These are phyloP conservation scores for Elephas maximus DNA, from an alignment of 2,113 vertebrate genomes.

Conservation along the genomic window DNA sequence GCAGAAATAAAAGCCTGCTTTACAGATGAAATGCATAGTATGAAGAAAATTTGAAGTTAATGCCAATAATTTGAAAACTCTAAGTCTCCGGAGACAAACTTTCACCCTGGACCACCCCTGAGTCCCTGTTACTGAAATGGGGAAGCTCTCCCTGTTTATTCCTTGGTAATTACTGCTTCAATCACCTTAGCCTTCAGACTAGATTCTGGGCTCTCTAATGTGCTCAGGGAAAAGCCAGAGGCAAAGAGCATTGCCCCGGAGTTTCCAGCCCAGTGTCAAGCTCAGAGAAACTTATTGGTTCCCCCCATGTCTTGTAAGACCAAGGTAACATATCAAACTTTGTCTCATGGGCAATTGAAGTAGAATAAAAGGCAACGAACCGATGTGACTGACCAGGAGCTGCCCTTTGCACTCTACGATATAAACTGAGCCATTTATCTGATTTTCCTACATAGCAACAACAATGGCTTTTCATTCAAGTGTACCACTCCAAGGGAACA, in stretches of 20 bases:
- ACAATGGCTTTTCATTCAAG: slow-evolving; percentile 47
- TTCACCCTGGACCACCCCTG: not conserved
- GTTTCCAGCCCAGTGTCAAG: not conserved
- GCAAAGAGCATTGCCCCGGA: not conserved
- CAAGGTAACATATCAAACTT: not conserved
- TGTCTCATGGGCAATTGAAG: not conserved
- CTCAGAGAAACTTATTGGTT: not conserved
- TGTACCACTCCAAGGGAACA: not conserved
- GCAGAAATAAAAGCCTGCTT: not conserved
- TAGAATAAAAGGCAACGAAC: slow-evolving; percentile 28
- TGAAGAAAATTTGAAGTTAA: not conserved
- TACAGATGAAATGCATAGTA: not conserved
- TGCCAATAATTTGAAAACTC: not conserved
- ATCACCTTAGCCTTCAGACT: not conserved
- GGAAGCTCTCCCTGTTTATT: not conserved
- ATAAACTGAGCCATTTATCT: slow-evolving; percentile 46
- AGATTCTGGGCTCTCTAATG: not conserved
- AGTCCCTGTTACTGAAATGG: not conserved
- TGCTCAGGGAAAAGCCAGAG: not conserved
- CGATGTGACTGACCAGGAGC: slow-evolving; percentile 11
- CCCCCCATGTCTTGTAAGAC: not conserved
- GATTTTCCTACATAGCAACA: slow-evolving; percentile 47
- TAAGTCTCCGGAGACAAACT: not conserved
- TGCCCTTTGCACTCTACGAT: not conserved
- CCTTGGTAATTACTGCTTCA: not conserved